phyloP scores from a whole-genome alignment of 1,140 invertebrate genomes.

The Tetramorium parvispinum region DNA sequence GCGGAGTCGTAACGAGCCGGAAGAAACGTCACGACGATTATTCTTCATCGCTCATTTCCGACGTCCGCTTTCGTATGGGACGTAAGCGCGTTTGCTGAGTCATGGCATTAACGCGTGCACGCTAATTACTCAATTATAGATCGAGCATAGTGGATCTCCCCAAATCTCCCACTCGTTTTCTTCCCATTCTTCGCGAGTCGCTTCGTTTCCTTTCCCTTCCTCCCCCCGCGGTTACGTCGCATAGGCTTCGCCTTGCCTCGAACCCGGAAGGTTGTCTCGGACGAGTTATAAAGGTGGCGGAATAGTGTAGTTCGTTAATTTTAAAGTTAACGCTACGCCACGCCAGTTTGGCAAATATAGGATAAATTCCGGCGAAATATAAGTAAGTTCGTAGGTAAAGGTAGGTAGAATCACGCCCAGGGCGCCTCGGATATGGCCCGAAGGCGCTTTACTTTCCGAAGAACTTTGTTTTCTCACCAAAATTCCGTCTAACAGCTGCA shows the following conservation, averaged over 20 bases:
- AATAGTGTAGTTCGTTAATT: constrained; percentile 48
- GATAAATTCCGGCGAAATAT: constrained; percentile 55
- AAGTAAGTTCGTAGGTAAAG: constrained; percentile 49
- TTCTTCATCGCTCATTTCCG: constrained; percentile 25
- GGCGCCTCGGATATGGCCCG: constrained; percentile 62
- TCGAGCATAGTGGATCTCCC: background rate
- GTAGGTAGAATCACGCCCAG: constrained; percentile 52
- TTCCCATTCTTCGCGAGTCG: background rate
- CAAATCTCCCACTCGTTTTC: no score
- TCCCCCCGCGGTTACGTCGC: background rate
- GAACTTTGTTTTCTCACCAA: constrained; percentile 76
- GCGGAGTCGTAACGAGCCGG: constrained; percentile 62
- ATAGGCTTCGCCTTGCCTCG: background rate
- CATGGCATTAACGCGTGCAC: constrained; percentile 7
- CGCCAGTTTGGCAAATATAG: constrained; percentile 49
- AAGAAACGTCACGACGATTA: constrained; percentile 49
- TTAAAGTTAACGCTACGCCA: constrained; percentile 29
- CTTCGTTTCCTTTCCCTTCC: background rate
- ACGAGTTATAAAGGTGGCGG: background rate
- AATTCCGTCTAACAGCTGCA: constrained; percentile 75
- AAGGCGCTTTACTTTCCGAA: constrained; percentile 73
- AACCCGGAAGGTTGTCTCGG: background rate
- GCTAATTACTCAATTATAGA: constrained; percentile 48
- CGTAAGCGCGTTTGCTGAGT: background rate
- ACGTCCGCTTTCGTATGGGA: background rate